These are phyloP conservation scores for Drosophila paramelanica DNA, from an alignment of 2,888 invertebrate genomes.

Conservation along the genomic window DNA sequence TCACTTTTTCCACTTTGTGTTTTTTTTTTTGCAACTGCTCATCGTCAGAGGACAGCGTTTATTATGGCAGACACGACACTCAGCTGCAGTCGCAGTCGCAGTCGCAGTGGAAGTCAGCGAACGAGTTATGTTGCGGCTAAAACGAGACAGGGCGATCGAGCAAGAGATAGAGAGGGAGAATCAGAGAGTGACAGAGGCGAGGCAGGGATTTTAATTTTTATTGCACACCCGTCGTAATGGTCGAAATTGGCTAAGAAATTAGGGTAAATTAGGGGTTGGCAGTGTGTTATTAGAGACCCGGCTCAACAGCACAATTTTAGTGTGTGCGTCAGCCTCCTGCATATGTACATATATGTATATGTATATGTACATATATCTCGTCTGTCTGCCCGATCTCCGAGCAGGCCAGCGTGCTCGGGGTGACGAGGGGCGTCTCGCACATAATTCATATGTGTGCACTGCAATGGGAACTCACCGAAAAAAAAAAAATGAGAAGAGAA, in stretches of 20 bases:
- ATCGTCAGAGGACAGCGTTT: slow-evolving; percentile 72
- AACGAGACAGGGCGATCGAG: not conserved
- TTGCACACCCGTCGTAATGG: slow-evolving; percentile 81
- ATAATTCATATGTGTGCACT: slow-evolving; percentile 45
- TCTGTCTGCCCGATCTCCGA: slow-evolving; percentile 15
- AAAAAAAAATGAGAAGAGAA: not conserved
- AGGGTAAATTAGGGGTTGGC: slow-evolving; percentile 83
- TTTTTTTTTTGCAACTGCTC: slow-evolving; percentile 39
- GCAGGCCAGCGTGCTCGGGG: not conserved
- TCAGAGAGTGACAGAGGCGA: slow-evolving; percentile 16
- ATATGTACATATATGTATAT: not conserved
- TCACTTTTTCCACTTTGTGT: slow-evolving; percentile 11
- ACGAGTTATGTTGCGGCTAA: slow-evolving; percentile 72
- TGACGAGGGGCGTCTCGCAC: slow-evolving; percentile 50
- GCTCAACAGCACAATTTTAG: slow-evolving; percentile 37
- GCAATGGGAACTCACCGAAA: slow-evolving; percentile 26
- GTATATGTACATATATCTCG: slow-evolving; percentile 25
- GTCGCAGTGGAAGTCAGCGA: slow-evolving; percentile 42
- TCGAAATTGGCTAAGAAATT: slow-evolving; percentile 83
- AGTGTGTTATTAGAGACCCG: slow-evolving; percentile 77
- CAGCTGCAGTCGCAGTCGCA: slow-evolving; percentile 13
- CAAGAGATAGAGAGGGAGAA: not conserved
- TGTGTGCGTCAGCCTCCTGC: slow-evolving; percentile 39
- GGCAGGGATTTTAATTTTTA: slow-evolving; percentile 82
- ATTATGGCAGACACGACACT: slow-evolving; percentile 75